Evolutionary conservation across 2,797 vertebrate species (phyloP), one percentile per base, ranked within the genome.

Genomic region (Hylomyscus alleni): DNA sequence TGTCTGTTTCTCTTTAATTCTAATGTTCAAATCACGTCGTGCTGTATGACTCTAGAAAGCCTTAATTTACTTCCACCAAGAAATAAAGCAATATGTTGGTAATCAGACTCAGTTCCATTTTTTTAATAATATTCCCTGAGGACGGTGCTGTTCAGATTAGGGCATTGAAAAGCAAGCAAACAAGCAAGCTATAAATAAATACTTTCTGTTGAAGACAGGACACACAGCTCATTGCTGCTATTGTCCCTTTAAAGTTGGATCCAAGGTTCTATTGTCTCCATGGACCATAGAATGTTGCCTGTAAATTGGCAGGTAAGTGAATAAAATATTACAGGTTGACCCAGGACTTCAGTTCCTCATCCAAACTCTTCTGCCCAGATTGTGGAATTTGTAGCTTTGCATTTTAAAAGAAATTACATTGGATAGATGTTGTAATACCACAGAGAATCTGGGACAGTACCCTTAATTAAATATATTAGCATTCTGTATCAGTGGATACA

Each of bases 81-180:
- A 98, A 99, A 99, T 99, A 99, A 99, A 99, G 98, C 98, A 98
- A 98, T 98, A 98, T 98, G 98, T 99, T 98, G 98, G 96, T 98
- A 98, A 98, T 92, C 11, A 10, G 65, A 34, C 84, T 93, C 44
- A 56, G 84, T 40, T 89, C 94, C 81, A 31, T 94, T 94, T 95
- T 94, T 88, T 95, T n/a, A 73, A 72, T 87, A 31, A 58, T 29
- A 40, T 90, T 83, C 11, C 58, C 54, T 8, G 26, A 95, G 17
- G 12, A 91, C 10, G 40, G 3, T 65, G 47, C 9, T 92, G 6
- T 72, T 86, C 44, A 60, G 10, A 31, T 24, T 54, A 14, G 13
- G 90, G 52, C 40, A 34, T 8, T 78, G 50, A 76, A n/a, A 82
- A 90, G n/a, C 24, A 5, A 91, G 11, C 67, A 34, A 89, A 52